Conservation (phyloP, 1,140 invertebrate genomes). For the Drosophila mauritiana region DNA sequence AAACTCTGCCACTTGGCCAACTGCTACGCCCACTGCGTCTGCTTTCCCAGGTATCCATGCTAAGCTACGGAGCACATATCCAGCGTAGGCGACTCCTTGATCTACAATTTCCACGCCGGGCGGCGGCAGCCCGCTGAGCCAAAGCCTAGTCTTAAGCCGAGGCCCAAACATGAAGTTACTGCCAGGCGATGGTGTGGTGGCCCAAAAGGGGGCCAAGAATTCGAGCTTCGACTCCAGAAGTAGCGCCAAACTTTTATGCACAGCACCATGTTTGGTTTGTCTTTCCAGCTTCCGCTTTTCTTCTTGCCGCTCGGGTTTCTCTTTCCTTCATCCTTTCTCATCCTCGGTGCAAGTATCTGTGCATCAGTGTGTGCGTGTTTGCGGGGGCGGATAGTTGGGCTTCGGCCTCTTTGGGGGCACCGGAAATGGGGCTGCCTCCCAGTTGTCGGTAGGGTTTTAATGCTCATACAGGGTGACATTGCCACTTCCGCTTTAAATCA, state of each 20-base stretch:
- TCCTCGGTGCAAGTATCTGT: not conserved
- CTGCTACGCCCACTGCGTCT: not conserved
- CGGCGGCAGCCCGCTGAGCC: conserved; percentile 58
- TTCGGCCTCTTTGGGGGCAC: conserved; percentile 21
- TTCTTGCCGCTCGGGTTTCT: conserved; percentile 51
- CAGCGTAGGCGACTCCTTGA: conserved; percentile 9
- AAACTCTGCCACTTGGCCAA: conserved; percentile 44
- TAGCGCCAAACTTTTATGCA: conserved; percentile 75
- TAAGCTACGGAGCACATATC: conserved; percentile 43
- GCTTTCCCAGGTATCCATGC: conserved; percentile 36
- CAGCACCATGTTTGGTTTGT: conserved; percentile 84
- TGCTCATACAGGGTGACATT: conserved; percentile 45
- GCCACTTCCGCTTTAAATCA: no score
- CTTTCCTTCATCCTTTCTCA: not conserved
- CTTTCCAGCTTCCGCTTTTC: conserved; percentile 79
- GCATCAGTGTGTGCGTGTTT: conserved; percentile 14
- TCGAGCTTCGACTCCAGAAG: conserved; percentile 47
- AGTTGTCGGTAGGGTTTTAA: conserved; percentile 14
- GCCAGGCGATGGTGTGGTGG: conserved; percentile 39
- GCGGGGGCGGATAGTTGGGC: conserved; percentile 43
- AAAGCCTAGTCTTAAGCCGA: conserved; percentile 76
- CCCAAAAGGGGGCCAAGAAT: conserved; percentile 24
- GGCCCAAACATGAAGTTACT: conserved; percentile 71
- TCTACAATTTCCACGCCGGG: conserved; percentile 5
- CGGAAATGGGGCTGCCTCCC: conserved; percentile 33